These are phyloP conservation scores for Linepithema humile DNA, from an alignment of 1,140 invertebrate genomes.

Conservation along the genomic window DNA sequence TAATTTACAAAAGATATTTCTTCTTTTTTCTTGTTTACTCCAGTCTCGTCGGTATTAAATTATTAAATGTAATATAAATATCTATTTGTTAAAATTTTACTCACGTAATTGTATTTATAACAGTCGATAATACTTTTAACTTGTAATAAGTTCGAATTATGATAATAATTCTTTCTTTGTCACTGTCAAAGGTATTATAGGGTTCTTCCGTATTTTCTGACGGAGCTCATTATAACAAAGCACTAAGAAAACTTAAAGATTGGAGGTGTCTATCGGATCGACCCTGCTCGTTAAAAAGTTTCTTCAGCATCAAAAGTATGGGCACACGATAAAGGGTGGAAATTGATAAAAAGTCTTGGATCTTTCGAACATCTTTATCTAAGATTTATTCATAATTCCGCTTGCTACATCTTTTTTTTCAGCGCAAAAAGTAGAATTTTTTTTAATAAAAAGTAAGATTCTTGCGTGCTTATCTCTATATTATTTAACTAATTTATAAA, in stretches of 20 bases:
- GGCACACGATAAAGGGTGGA: background rate
- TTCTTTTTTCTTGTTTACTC: background rate
- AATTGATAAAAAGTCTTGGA: background rate
- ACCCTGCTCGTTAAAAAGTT: slow-evolving; percentile 29
- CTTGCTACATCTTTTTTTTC: background rate
- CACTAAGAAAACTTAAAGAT: background rate
- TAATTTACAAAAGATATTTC: background rate
- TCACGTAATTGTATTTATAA: background rate
- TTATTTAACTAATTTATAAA: background rate
- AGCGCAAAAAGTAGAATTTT: background rate
- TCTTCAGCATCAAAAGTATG: slow-evolving; percentile 3
- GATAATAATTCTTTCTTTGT: slow-evolving; percentile 9
- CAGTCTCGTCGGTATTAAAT: background rate
- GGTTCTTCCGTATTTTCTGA: background rate
- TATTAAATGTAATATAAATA: background rate
- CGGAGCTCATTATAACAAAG: slow-evolving; percentile 9
- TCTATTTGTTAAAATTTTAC: background rate
- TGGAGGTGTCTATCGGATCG: background rate
- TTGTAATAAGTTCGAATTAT: background rate
- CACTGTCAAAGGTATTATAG: background rate
- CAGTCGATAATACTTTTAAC: background rate
- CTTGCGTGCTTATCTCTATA: background rate
- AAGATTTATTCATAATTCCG: background rate
- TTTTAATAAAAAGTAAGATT: background rate
- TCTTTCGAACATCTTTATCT: background rate